A percentile compares a stretch with the other conserved stretches of the same genome.
phyloP scores from a whole-genome alignment of 2,113 vertebrate species.

The Oreochromis tanganicae region DNA sequence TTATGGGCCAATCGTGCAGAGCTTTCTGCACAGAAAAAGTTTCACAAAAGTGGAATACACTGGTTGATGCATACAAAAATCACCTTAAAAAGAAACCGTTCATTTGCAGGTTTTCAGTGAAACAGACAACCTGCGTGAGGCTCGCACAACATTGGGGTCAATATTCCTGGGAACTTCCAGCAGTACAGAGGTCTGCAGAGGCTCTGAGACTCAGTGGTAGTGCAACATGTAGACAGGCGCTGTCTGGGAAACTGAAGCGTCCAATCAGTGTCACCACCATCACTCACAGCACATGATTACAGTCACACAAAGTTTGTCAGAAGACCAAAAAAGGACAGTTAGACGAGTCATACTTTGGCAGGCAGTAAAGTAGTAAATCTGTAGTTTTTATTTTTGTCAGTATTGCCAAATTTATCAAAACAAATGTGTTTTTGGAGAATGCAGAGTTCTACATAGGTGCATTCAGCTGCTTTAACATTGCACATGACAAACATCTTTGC shows the following conservation, averaged over 20 bases:
- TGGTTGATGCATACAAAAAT: not conserved
- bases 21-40: not conserved
- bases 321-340: not conserved
- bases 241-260: not conserved
- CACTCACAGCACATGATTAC: not conserved
- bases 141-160: not conserved
- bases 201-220: not conserved
- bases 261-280: not conserved
- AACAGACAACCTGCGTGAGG: not conserved
- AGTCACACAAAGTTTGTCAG: not conserved
- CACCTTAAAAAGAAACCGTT: not conserved
- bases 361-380: not conserved
- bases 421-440: not conserved
- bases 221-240: not conserved
- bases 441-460: not conserved
- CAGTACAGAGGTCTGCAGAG: not conserved
- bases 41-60: not conserved
- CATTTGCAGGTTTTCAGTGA: not conserved
- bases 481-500: not conserved
- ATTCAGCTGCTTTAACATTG: not conserved
- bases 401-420: accelerated
- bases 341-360: not conserved
- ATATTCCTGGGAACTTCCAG: no score
- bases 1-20: accelerated
- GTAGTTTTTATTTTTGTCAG: accelerated